Evolutionary conservation across 2,888 invertebrate species (phyloP).

Genomic region (Bhutanitis thaidina): DNA sequence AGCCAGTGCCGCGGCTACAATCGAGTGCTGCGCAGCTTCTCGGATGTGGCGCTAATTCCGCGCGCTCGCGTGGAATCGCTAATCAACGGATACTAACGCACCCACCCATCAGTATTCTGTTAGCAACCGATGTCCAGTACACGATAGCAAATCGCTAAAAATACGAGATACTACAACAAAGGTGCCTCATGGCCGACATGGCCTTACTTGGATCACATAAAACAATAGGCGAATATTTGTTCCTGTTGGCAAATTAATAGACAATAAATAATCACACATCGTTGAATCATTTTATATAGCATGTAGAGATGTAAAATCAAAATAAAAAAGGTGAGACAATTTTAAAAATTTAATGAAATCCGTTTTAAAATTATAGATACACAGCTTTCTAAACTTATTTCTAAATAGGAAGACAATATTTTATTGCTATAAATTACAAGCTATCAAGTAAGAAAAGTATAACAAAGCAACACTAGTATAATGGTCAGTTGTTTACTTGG

Average conservation of each 20-base stretch:
- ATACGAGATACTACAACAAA: slow-evolving; percentile 61
- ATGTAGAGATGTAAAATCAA: neutral
- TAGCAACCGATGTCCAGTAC: slow-evolving; percentile 38
- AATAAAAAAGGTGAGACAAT: neutral
- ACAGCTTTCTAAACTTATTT: slow-evolving; percentile 20
- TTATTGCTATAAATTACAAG: slow-evolving; percentile 19
- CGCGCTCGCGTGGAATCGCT: slow-evolving; percentile 61
- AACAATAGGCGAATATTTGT: slow-evolving; percentile 43
- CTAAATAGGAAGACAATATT: slow-evolving; percentile 31
- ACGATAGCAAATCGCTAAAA: slow-evolving; percentile 71
- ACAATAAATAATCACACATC: neutral
- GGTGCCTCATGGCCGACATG: slow-evolving; percentile 63
- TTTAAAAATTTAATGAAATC: slow-evolving; percentile 9
- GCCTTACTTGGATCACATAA: slow-evolving; percentile 65
- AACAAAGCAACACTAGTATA: neutral
- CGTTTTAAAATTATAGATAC: slow-evolving; percentile 10
- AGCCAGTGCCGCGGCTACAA: slow-evolving; percentile 2
- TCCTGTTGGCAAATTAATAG: slow-evolving; percentile 31
- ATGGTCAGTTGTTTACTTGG: slow-evolving; percentile 4
- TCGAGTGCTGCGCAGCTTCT: slow-evolving; percentile 43
- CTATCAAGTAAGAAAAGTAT: neutral
- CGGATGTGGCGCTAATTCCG: slow-evolving; percentile 73
- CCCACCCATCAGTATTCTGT: slow-evolving; percentile 63
- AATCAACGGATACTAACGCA: slow-evolving; percentile 43
- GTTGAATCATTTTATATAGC: neutral